Percentiles rank a stretch among this genome's conserved stretches.
phyloP scores from a whole-genome alignment of 35 echinoderm and acorn worm genomes.

The Diadema setosum region DNA sequence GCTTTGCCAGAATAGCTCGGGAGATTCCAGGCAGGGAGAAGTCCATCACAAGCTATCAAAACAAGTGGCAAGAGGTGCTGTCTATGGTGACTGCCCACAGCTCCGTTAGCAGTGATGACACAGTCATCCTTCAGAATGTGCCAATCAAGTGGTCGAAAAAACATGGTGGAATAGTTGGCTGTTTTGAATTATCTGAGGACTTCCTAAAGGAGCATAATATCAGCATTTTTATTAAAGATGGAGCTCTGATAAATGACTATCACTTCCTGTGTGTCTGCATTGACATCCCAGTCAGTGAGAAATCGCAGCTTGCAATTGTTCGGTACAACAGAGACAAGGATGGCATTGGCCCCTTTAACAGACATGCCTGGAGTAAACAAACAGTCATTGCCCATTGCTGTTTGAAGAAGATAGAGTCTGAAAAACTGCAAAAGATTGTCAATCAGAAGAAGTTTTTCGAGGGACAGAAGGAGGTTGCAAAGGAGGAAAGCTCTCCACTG shows the following conservation, averaged over 20 bases:
- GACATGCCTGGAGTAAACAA: neutral
- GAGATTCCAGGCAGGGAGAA: neutral
- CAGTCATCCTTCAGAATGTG: conserved; percentile 21
- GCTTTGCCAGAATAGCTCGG: conserved; percentile 38
- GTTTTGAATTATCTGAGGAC: neutral
- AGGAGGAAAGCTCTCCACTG: too few species aligned
- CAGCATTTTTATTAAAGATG: neutral
- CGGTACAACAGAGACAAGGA: neutral
- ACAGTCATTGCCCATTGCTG: neutral
- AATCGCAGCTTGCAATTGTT: too few species aligned
- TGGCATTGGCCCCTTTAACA: neutral
- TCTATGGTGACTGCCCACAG: conserved; percentile 29
- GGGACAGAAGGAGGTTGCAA: too few species aligned
- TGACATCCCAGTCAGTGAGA: too few species aligned
- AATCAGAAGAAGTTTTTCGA: too few species aligned
- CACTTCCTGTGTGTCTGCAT: conserved; percentile 49
- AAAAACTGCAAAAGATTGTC: too few species aligned
- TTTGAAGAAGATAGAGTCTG: too few species aligned
- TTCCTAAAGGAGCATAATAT: neutral
- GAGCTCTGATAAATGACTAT: neutral
- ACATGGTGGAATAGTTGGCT: neutral
- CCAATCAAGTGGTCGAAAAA: conserved; percentile 12
- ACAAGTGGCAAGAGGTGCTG: conserved; percentile 13
- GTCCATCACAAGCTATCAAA: neutral
- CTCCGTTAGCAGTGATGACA: conserved; percentile 47